A percentile compares a stretch with the other conserved stretches of the same genome.
Evolutionary conservation across 2,113 vertebrate genomes (phyloP).

Genomic region (Apistogramma diplotaenia): DNA sequence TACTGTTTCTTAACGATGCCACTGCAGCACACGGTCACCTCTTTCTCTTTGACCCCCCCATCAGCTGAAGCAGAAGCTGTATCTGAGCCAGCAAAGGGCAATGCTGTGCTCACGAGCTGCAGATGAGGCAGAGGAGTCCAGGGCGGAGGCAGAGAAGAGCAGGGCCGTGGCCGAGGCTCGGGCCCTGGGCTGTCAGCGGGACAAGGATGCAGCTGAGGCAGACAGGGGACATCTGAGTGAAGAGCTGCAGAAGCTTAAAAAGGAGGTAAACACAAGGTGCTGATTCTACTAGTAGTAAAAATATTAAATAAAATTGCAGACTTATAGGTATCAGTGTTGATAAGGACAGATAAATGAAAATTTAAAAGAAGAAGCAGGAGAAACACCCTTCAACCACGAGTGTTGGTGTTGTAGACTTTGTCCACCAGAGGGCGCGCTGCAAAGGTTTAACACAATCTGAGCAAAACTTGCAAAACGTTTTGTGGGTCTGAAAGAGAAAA

Average conservation of each 20-base stretch:
- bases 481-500: not conserved
- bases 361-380: not conserved
- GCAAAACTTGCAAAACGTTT: not conserved
- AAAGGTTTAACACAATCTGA: not conserved
- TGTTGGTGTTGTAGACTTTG: not conserved
- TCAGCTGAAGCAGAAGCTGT: constrained; percentile 75
- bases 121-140: constrained; percentile 45
- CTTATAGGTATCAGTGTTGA: not conserved
- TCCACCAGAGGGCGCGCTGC: not conserved
- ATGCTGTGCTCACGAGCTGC: constrained; percentile 56
- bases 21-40: not conserved
- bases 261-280: constrained; percentile 42
- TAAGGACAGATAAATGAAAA: not conserved
- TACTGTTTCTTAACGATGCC: constrained; percentile 31
- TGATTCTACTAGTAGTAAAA: too few species aligned
- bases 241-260: constrained; percentile 67
- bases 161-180: constrained; percentile 57
- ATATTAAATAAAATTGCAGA: too few species aligned
- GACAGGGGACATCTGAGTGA: constrained; percentile 63
- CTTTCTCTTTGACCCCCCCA: not conserved
- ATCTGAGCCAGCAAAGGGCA: constrained; percentile 73
- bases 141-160: constrained; percentile 63
- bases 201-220: constrained; percentile 52
- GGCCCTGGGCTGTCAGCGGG: constrained; percentile 48
- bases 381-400: not conserved